phyloP scores from a whole-genome alignment of 2,113 vertebrate species.

The Percopsis transmontana region DNA sequence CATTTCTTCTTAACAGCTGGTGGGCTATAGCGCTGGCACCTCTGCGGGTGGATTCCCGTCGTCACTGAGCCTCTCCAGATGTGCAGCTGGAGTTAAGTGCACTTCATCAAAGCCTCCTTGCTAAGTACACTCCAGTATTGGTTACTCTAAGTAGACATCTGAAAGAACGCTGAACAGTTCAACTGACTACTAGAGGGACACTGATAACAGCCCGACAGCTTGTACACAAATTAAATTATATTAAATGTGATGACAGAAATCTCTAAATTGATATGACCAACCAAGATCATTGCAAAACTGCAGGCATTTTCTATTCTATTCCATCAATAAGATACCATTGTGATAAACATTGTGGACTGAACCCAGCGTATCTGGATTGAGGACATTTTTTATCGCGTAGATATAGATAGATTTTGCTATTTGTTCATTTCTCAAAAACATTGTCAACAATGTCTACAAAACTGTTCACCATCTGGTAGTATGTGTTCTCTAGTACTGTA shows the following conservation, averaged over 20 bases:
- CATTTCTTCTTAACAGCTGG: slow-evolving; percentile 25
- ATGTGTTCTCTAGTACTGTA: too few species aligned
- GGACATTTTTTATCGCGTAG: too few species aligned
- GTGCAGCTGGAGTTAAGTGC: slow-evolving; percentile 41
- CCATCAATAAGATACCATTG: too few species aligned
- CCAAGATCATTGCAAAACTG: too few species aligned
- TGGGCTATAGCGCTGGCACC: slow-evolving; percentile 12
- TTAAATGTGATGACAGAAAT: not conserved
- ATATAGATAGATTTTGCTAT: too few species aligned
- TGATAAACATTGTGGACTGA: too few species aligned
- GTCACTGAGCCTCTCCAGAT: slow-evolving; percentile 35
- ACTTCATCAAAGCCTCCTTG: not conserved
- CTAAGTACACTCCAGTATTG: slow-evolving; percentile 37
- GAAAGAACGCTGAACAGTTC: slow-evolving; percentile 29
- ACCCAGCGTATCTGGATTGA: not conserved
- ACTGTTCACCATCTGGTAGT: too few species aligned
- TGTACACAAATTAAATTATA: too few species aligned
- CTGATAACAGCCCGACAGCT: slow-evolving; percentile 15
- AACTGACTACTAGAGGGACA: slow-evolving; percentile 16
- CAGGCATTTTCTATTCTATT: not conserved
- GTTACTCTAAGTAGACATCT: slow-evolving; percentile 26
- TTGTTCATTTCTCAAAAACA: too few species aligned
- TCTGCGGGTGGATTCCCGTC: slow-evolving; percentile 21
- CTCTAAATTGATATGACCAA: slow-evolving; percentile 1
- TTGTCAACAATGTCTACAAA: too few species aligned